Evolutionary conservation across 2,797 vertebrate genomes (phyloP), one percentile per base, ranked within the genome.

Genomic region (Xenops minutus): DNA sequence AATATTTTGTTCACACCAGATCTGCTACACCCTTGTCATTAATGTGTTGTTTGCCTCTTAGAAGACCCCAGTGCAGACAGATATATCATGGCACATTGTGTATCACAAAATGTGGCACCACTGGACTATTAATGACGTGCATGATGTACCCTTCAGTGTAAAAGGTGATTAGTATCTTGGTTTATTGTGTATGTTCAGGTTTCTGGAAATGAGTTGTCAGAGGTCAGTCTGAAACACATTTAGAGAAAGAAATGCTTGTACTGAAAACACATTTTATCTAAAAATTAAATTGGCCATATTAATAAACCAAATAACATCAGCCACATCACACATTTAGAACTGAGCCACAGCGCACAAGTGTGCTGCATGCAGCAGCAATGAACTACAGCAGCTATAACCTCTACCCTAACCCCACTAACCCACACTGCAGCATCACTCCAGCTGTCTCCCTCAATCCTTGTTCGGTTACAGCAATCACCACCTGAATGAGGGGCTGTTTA

Each of bases 21-120:
- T 39, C 19, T 46, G 43, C 61, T 85, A 67, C 3, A 8, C 8
- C 10, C 69, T 49, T 41, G 12, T 26, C 34, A 72, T 12, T 21
- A 62, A 46, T 2, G 9, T 2, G 2, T 32, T 78, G 23, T 41
- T 64, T 52, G 54, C 54, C 62, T 34, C 67, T 89, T 22, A 66
- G 30, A 88, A 66, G 27, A 85, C 26, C 6, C 8, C 64, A 44
- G 17, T 1, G 5, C 41, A 80, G 61, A 30, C 49, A 93, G 56
- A 89, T 16, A 36, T 41, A 88, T 29, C 43, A 56, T 0, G 0
- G 5, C 6, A 27, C 41, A 14, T n/a, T 56, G 41, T 3, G 2
- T 37, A 41, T 21, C 54, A 61, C 17, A 37, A 82, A 75, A 54
- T 2, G 30, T 8, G 14, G 41, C 41, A 61, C 37, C 23, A 27